Conservation (phyloP, 2,113 vertebrate species). For the Lepisosteus osseus region DNA sequence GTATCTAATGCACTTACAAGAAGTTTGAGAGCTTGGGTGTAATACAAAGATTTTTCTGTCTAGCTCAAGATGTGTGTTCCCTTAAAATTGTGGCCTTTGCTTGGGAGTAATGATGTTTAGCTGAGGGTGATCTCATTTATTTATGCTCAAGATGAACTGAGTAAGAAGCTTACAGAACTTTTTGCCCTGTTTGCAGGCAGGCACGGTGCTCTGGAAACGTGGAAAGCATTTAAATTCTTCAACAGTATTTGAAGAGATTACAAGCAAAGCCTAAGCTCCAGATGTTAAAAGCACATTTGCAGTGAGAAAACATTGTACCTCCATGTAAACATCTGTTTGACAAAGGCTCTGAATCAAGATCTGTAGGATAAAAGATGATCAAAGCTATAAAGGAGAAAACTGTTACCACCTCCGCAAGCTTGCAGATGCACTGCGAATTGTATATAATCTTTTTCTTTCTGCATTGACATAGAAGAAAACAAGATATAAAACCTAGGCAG, state of each 20-base stretch:
- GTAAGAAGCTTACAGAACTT: conserved; percentile 56
- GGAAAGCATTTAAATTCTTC: conserved; percentile 55
- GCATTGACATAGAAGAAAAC: conserved; percentile 27
- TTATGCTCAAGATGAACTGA: conserved; percentile 45
- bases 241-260: conserved; percentile 52
- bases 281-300: conserved; percentile 55
- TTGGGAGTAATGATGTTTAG: conserved; percentile 33
- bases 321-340: conserved; percentile 66
- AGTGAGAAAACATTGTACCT: conserved; percentile 46
- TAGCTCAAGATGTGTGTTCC: no score
- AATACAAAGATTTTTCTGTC: no score
- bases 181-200: conserved; percentile 42
- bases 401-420: background rate
- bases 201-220: conserved; percentile 31
- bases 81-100: no score
- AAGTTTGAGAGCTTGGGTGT: no score
- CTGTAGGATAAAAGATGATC: conserved; percentile 40
- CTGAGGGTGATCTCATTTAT: conserved; percentile 51
- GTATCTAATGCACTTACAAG: no score
- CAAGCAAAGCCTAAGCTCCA: conserved; percentile 59
- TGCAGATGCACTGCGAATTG: background rate
- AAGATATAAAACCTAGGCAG: background rate
- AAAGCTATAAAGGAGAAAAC: conserved; percentile 29
- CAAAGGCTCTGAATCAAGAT: conserved; percentile 49
- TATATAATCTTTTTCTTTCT: conserved; percentile 19